These are phyloP conservation scores for Dynastes maya DNA, from an alignment of 2,888 invertebrate species.

Conservation along the genomic window DNA sequence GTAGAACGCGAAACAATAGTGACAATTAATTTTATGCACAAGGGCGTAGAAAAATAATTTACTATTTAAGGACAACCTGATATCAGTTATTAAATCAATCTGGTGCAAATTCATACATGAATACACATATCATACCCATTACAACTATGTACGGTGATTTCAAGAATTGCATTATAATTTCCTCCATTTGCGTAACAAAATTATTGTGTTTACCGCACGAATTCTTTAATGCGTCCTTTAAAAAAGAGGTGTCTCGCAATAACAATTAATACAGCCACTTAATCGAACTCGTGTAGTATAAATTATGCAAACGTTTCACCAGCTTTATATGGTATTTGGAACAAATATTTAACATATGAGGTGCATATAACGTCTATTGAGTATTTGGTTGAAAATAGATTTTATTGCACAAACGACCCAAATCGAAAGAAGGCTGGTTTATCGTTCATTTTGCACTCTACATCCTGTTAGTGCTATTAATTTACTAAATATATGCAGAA, in stretches of 20 bases:
- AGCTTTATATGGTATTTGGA: constrained; percentile 27
- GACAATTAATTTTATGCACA: too few species aligned
- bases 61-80: background rate
- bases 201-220: constrained; percentile 23
- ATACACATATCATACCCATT: background rate
- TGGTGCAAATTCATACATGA: background rate
- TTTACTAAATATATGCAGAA: background rate
- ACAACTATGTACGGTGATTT: background rate
- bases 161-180: constrained; percentile 16
- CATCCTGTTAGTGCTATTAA: constrained; percentile 17
- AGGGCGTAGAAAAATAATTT: background rate
- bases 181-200: constrained; percentile 23
- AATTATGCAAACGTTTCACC: constrained; percentile 25
- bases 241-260: background rate
- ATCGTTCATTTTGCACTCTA: constrained; percentile 16
- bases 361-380: constrained; percentile 20
- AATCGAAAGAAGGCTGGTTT: constrained; percentile 23
- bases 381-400: constrained; percentile 16
- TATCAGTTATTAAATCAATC: constrained; percentile 17
- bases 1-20: background rate
- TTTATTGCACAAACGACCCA: constrained; percentile 28
- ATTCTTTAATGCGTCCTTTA: constrained; percentile 10
- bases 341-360: constrained; percentile 26
- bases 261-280: constrained; percentile 29
- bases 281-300: background rate